Conservation (phyloP, 2,113 vertebrate genomes). For the Rhabdomys dilectus region DNA sequence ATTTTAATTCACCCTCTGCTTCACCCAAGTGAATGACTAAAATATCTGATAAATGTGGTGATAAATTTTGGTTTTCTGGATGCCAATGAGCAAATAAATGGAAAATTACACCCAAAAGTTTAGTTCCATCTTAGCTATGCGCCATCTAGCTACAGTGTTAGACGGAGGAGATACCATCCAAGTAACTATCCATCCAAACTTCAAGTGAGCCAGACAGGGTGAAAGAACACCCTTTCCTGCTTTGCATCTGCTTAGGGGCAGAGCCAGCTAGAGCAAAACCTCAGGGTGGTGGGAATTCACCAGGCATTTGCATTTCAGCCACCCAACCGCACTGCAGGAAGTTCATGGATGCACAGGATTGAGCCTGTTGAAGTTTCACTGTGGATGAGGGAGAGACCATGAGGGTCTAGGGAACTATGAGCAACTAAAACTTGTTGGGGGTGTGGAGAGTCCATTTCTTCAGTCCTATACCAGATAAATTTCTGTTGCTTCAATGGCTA, state of each 20-base stretch:
- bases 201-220: neutral
- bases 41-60: neutral
- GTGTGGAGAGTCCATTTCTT: neutral
- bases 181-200: too few species aligned
- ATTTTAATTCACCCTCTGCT: neutral
- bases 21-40: neutral
- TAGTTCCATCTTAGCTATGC: neutral
- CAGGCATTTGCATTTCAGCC: neutral
- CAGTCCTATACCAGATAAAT: neutral
- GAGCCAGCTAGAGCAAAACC: neutral
- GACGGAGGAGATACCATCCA: neutral
- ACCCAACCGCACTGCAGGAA: neutral
- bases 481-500: neutral
- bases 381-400: neutral
- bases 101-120: neutral
- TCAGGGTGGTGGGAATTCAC: neutral
- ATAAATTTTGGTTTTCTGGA: neutral
- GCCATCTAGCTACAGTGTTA: neutral
- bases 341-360: neutral
- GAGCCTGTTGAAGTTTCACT: neutral
- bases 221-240: neutral
- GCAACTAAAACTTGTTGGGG: neutral
- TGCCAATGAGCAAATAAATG: neutral
- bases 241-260: neutral
- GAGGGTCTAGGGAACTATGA: too few species aligned